These are phyloP conservation scores for Peromyscus leucopus DNA, from an alignment of 2,113 vertebrate genomes.

Conservation along the genomic window DNA sequence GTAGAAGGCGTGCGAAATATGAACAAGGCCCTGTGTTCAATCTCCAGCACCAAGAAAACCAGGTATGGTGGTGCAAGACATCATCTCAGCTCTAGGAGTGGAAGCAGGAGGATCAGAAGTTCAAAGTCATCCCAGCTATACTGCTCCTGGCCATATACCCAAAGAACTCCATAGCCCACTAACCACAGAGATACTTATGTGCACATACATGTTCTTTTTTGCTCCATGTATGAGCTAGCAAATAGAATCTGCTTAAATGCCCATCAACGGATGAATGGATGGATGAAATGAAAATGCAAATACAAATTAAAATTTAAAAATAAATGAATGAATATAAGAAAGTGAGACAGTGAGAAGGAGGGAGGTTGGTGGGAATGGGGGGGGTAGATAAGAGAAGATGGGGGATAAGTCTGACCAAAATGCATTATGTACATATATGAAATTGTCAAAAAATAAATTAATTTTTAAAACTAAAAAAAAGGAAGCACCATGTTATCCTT, in stretches of 20 bases:
- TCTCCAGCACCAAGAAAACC: background rate
- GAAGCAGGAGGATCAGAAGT: background rate
- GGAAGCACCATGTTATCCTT: background rate
- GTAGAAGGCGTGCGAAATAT: too few relatives aligned
- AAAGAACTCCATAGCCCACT: background rate
- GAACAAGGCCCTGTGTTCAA: background rate
- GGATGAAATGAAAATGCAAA: background rate
- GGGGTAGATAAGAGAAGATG: background rate
- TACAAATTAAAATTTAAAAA: background rate
- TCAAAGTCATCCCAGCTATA: too few relatives aligned
- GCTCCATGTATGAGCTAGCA: background rate
- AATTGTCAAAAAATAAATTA: background rate
- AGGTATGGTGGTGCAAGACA: background rate
- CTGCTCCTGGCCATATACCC: background rate
- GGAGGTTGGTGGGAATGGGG: background rate
- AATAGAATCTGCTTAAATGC: background rate
- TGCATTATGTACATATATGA: background rate
- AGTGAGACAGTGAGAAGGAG: background rate
- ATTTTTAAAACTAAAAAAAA: background rate
- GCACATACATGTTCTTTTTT: background rate
- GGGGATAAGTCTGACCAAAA: background rate
- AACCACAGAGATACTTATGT: background rate
- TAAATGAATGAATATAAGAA: background rate
- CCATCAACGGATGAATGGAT: background rate
- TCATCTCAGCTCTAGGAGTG: background rate